Base-by-base conservation (phyloP, 2,888 invertebrate species). In the Ochropacha duplaris region DNA sequence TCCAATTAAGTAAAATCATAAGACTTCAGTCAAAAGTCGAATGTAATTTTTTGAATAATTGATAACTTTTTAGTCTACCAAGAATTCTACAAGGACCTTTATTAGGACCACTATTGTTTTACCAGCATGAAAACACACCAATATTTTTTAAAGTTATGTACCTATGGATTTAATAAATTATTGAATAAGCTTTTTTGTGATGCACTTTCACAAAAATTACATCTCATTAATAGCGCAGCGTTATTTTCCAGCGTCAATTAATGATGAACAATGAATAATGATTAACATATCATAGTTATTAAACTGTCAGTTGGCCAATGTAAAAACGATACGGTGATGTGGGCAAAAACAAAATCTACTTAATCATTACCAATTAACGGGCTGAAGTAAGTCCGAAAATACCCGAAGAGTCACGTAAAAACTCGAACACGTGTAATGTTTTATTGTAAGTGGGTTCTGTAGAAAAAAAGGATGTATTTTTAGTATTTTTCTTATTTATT, bases 271-370 rank as follows among this genome's bases (percentile, higher is more conserved):
- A 70, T 75, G 74, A 79, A 81, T 79, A 76, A 79, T 69, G 66
- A 80, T 77, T 74, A 84, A 76, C 76, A 71, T 75, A 72, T 74
- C 62, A 59, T 59, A 76, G 71, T 82, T 68, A 79, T 78, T 79
- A 79, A 66, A 63, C 70, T 72, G 76, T 79, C 79, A 78, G 54
- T 49, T 56, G 51, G 31, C 36, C 55, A n/a, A 54, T 58, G 62
- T 62, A 58, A 56, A 60, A 57, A 49, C 54, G 58, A 63, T 61
- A 55, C 55, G 54, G 59, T 34, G 28, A 50, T 52, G 54, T 50
- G 59, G 56, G 65, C 68, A 68, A 72, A 74, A 69, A 71, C 74
- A 69, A 68, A 74, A 74, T 68, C 69, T 66, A 72, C 70, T 74
- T 72, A 76, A 81, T 79, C 71, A 76, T 58, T 66, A 74, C 71